Conservation (phyloP, 2,113 vertebrate species). For the Thalassarche chlororhynchos region DNA sequence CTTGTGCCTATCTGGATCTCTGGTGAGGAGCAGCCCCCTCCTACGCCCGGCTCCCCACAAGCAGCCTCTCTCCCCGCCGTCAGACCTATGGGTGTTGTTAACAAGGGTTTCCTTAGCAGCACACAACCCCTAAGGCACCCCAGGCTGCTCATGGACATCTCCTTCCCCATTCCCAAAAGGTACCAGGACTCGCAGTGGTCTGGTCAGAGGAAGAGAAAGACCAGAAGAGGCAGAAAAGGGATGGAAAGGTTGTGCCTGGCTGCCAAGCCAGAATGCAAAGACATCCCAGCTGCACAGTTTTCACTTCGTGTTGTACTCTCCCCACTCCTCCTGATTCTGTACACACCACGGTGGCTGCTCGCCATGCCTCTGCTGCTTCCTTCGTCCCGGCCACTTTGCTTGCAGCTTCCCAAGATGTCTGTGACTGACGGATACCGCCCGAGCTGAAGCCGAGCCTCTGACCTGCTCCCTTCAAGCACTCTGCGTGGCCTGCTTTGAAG, state of each 20-base stretch:
- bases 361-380: neutral
- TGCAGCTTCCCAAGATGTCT: neutral
- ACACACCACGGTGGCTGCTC: neutral
- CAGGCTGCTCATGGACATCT: no score
- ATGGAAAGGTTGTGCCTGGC: neutral
- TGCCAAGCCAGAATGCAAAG: neutral
- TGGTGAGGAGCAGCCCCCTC: neutral
- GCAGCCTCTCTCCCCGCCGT: neutral
- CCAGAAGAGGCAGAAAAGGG: neutral
- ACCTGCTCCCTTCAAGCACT: neutral
- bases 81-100: rapidly evolving
- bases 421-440: neutral
- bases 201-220: rapidly evolving
- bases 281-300: rapidly evolving
- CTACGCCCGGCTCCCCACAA: neutral
- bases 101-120: neutral
- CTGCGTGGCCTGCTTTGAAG: neutral
- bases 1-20: neutral
- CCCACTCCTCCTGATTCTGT: neutral
- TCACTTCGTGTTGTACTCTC: neutral
- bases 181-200: rapidly evolving
- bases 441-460: rapidly evolving
- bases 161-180: neutral
- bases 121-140: neutral
- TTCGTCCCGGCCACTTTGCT: rapidly evolving